Percentiles rank a stretch among this genome's conserved stretches.
Conservation (phyloP, 2,888 invertebrate genomes). For the Eupithecia abbreviata region DNA sequence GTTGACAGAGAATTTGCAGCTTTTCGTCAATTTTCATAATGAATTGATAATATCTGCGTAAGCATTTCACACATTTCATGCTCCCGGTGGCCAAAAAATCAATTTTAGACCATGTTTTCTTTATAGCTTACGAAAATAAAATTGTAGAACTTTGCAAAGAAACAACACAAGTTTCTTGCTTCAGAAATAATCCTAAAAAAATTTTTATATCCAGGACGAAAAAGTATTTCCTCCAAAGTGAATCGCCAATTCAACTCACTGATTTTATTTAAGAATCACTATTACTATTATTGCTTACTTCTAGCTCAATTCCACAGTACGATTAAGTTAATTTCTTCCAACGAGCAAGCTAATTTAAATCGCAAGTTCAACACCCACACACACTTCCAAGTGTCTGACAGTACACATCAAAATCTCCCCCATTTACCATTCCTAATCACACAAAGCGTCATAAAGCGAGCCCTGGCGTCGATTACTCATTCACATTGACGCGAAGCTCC, state of each 20-base stretch:
- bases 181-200: not conserved
- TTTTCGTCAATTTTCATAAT: not conserved
- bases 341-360: slow-evolving; percentile 21
- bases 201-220: not conserved
- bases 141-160: not conserved
- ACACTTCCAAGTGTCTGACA: not conserved
- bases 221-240: too few relatives aligned
- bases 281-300: not conserved
- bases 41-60: not conserved
- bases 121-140: not conserved
- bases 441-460: slow-evolving; percentile 31
- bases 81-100: not conserved
- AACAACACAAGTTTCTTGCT: not conserved
- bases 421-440: slow-evolving; percentile 28
- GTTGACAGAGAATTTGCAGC: not conserved
- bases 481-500: slow-evolving; percentile 47
- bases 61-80: too few relatives aligned
- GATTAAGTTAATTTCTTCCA: not conserved
- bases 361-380: not conserved
- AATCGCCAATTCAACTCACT: too few relatives aligned
- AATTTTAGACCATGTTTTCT: not conserved
- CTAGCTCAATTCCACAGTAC: not conserved
- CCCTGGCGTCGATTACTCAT: slow-evolving; percentile 44
- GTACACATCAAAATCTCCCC: slow-evolving; percentile 12
- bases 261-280: too few relatives aligned